Evolutionary conservation across 2,113 vertebrate species (phyloP).

Genomic region (Piaya cayana): DNA sequence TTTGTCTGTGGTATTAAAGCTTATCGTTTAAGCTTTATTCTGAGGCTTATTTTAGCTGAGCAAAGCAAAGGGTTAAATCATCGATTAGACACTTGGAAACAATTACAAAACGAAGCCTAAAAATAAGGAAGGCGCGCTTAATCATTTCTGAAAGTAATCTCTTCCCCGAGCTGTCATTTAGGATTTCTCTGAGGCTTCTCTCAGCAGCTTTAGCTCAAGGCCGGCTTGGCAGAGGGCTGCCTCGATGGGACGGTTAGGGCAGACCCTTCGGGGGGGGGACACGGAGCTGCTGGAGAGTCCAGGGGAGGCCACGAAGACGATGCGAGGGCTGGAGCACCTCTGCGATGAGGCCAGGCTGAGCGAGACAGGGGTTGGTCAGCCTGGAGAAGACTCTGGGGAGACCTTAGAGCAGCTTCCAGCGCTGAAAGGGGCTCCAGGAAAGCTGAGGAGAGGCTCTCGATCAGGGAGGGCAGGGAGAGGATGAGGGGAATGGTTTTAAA

Average conservation of each 20-base stretch:
- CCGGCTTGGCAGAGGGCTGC: constrained; percentile 3
- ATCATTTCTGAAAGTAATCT: constrained; percentile 57
- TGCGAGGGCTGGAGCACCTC: no score
- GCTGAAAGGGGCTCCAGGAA: no score
- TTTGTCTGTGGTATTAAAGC: not conserved
- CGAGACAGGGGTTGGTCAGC: no score
- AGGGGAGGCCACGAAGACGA: no score
- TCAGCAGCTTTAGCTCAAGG: constrained; percentile 45
- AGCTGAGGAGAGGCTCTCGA: no score
- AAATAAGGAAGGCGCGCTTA: not conserved
- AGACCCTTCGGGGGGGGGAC: not conserved
- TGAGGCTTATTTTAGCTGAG: not conserved
- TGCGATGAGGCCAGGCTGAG: no score
- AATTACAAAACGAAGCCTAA: constrained; percentile 31
- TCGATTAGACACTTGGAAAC: not conserved
- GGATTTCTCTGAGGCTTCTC: constrained; percentile 42
- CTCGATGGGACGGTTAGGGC: not conserved
- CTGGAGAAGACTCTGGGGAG: no score
- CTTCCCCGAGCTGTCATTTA: constrained; percentile 3
- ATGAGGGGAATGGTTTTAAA: no score
- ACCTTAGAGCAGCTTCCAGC: no score
- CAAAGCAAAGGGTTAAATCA: not conserved
- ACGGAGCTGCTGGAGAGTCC: no score
- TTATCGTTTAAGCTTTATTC: not conserved
- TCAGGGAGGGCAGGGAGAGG: no score